Evolutionary conservation across 2,797 vertebrate species (phyloP), one percentile per base, ranked within the genome.

Genomic region (Clarias platycephalus): DNA sequence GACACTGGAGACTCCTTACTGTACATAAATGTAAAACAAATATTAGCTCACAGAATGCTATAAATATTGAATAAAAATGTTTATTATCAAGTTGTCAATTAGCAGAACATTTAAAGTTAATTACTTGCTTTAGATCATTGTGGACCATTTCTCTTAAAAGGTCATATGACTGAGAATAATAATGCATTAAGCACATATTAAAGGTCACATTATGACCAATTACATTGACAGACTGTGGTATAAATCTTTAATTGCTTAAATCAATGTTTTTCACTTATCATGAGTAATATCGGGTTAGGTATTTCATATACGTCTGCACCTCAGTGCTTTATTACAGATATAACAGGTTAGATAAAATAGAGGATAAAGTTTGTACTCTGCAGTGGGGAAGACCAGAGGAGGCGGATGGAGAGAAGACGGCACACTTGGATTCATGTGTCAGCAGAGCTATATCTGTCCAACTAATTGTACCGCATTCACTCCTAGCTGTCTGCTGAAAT

Each of bases 381-480:
- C 24, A 68, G 64, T 58, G 71, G 72, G 34, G 58, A 83, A 60
- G 77, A 68, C 75, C 57, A 64, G 58, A 80, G 44, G 67, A 57
- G 68, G 67, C 26, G 40, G 81, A 75, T 58, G 28, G 76, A 64
- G 76, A 63, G 62, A 83, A 22, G 28, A 80, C 5, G 34, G 63
- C 24, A 34, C 34, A 78, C 31, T 74, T 20, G 66, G 24, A 83
- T 86, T 86, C 90, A 83, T 91, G 88, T 92, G 90, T 92, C 91
- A 91, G 82, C 85, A 88, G 91, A 89, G 86, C 90, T 89, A 89
- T 92, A 91, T 91, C 90, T 90, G 87, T 92, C 90, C 89, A 81
- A 85, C 84, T 91, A 91, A 92, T 93, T 92, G 90, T 85, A 82
- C 89, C 80, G 74, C 89, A 88, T 84, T 86, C 67, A 87, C 60